A percentile compares a stretch with the other conserved stretches of the same genome.
Evolutionary conservation across 2,113 vertebrate genomes (phyloP).

Genomic region (Hippocampus mohnikei): DNA sequence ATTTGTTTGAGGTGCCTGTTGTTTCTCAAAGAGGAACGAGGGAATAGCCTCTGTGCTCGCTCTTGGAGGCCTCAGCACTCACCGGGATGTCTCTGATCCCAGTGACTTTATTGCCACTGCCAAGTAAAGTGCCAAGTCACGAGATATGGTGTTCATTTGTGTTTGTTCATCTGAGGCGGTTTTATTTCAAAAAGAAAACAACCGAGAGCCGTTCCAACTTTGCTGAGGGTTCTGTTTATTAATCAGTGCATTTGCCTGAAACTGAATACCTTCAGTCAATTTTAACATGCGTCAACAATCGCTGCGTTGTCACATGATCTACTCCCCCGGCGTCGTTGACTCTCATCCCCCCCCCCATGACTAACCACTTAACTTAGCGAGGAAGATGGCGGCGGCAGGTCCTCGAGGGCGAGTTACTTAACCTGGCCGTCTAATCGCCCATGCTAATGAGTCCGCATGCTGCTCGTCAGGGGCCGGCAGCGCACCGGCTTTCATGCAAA

Average conservation of each 20-base stretch:
- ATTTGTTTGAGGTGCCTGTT: constrained; percentile 37
- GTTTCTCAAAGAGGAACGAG: constrained; percentile 24
- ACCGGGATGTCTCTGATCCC: constrained; percentile 24
- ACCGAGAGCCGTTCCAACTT: background rate
- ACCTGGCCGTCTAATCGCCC: constrained; percentile 66
- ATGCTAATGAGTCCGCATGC: constrained; percentile 67
- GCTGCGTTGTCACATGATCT: constrained; percentile 35
- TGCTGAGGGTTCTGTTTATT: background rate
- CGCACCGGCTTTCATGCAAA: constrained; percentile 32
- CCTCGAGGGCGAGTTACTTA: constrained; percentile 54
- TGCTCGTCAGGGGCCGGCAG: constrained; percentile 40
- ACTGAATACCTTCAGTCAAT: background rate
- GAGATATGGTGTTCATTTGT: background rate
- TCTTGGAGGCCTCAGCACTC: constrained; percentile 22
- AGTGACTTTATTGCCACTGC: background rate
- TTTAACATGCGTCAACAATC: background rate
- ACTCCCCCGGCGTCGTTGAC: constrained; percentile 15
- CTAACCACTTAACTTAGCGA: constrained; percentile 16
- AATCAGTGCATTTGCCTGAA: background rate
- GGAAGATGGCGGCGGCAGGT: constrained; percentile 31
- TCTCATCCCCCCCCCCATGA: constrained; percentile 13
- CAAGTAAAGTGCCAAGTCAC: background rate
- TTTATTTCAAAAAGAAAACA: background rate
- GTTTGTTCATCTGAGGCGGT: background rate
- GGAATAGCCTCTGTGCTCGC: constrained; percentile 28